phyloP scores from a whole-genome alignment of 2,797 vertebrate genomes.

The Sebastolobus alascanus region DNA sequence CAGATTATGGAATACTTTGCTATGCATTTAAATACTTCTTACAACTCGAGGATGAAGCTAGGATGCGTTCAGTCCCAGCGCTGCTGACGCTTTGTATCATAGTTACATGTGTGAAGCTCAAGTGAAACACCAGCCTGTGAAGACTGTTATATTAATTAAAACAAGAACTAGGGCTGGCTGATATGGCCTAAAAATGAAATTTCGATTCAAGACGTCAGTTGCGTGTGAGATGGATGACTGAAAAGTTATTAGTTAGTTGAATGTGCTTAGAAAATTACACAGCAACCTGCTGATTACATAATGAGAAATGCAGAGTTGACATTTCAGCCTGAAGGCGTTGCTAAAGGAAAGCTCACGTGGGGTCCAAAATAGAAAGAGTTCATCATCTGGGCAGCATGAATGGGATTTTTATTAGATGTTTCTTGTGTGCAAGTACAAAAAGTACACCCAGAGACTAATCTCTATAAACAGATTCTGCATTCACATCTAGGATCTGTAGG shows the following conservation, averaged over 20 bases:
- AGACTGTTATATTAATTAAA: not conserved
- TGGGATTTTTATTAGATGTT: not conserved
- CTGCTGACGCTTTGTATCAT: not conserved
- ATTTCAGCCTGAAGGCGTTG: not conserved
- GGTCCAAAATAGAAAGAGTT: not conserved
- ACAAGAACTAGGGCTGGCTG: not conserved
- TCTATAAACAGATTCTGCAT: too few relatives aligned
- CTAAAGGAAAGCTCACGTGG: not conserved
- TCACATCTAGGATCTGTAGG: too few relatives aligned
- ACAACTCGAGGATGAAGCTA: not conserved
- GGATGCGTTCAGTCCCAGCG: not conserved
- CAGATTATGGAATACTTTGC: not conserved
- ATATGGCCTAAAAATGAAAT: not conserved
- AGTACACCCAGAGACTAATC: not conserved
- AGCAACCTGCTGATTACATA: not conserved
- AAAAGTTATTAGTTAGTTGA: not conserved
- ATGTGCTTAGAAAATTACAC: not conserved
- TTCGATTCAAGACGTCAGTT: not conserved
- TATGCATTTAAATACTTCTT: not conserved
- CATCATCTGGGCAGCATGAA: constrained; percentile 7
- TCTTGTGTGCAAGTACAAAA: not conserved
- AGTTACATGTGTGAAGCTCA: not conserved
- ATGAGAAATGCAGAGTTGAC: not conserved
- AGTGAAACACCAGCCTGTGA: not conserved
- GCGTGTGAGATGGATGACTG: not conserved